These are phyloP conservation scores for Nemopilema nomurai DNA, from an alignment of 30 jellyfish, hydroid and myxozoan species.

Conservation along the genomic window DNA sequence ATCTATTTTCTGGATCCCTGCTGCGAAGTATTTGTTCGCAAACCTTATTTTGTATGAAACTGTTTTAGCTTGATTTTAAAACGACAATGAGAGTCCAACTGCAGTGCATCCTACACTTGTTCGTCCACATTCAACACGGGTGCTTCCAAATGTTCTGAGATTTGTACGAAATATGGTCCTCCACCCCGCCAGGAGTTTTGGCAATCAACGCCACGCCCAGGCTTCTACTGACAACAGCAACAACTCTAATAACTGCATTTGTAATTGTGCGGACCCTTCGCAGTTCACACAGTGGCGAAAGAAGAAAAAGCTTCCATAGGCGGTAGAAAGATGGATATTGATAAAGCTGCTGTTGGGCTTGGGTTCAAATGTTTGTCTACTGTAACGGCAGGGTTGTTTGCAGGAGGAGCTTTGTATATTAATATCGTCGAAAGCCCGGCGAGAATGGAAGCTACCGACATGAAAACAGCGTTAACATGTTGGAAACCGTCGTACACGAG, in stretches of 20 bases:
- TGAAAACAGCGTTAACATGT: constrained; percentile 76
- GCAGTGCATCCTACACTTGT: too few species aligned
- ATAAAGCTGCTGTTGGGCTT: constrained; percentile 52
- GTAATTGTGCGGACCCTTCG: not conserved
- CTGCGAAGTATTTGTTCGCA: too few species aligned
- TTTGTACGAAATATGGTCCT: too few species aligned
- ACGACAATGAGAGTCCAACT: too few species aligned
- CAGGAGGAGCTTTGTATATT: constrained; percentile 91
- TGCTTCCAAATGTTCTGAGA: too few species aligned
- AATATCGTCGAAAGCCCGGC: constrained; percentile 93
- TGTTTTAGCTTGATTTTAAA: too few species aligned
- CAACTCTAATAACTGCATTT: not conserved
- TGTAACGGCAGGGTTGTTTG: constrained; percentile 77
- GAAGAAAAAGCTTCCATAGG: not conserved
- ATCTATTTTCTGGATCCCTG: too few species aligned
- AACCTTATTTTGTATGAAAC: too few species aligned
- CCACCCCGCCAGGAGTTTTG: too few species aligned
- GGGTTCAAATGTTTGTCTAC: constrained; percentile 70
- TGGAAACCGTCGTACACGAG: constrained; percentile 92
- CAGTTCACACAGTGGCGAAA: too few species aligned
- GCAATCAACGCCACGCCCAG: not conserved
- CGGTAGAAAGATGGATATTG: constrained; percentile 44
- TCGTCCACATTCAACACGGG: too few species aligned
- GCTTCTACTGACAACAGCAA: not conserved
- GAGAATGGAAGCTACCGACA: constrained; percentile 80